phyloP scores from a whole-genome alignment of 2,113 vertebrate species.

The Progne subis region DNA sequence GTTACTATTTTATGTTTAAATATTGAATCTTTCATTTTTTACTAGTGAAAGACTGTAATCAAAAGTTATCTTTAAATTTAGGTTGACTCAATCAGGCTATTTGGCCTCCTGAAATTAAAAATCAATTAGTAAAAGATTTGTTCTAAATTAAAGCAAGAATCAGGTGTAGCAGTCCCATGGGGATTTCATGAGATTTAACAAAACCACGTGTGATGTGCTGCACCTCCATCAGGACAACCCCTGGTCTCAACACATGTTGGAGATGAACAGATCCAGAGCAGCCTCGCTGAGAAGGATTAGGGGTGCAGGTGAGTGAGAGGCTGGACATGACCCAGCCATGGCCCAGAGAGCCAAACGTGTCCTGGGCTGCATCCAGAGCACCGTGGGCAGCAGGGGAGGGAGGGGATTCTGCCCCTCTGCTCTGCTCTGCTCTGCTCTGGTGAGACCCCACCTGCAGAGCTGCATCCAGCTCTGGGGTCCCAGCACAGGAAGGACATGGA shows the following conservation, averaged over 20 bases:
- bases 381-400: background rate
- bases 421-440: background rate
- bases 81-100: background rate
- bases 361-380: background rate
- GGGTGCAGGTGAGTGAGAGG: background rate
- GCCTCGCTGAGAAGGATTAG: rapidly evolving
- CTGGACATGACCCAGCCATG: background rate
- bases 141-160: background rate
- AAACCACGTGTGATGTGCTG: background rate
- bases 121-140: background rate
- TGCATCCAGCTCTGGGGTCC: background rate
- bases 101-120: background rate
- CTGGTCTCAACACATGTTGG: rapidly evolving
- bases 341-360: background rate
- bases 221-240: background rate
- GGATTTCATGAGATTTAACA: background rate
- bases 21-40: background rate
- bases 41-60: background rate
- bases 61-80: background rate
- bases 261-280: no score
- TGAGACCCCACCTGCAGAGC: background rate
- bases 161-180: no score
- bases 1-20: background rate
- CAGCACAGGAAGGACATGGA: background rate
- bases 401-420: background rate